Evolutionary conservation across 2,797 vertebrate genomes (phyloP).

Genomic region (Acestrorhynchus altus): DNA sequence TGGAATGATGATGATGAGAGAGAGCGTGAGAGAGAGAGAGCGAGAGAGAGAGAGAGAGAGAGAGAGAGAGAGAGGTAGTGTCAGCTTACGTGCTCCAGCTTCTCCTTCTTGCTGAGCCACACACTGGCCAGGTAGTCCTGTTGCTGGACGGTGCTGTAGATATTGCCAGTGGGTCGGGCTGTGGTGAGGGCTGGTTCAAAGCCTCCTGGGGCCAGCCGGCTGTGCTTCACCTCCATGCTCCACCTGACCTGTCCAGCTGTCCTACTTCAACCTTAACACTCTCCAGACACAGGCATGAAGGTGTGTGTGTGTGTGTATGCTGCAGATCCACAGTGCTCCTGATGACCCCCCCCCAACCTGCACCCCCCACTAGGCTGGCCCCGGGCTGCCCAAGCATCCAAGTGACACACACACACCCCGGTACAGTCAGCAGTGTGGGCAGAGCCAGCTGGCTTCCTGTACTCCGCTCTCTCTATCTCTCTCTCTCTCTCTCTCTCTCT

Average conservation of each 20-base stretch:
- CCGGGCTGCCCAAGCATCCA: slow-evolving; percentile 1
- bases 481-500: neutral
- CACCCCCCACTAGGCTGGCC: slow-evolving; percentile 2
- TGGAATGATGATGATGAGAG: no score
- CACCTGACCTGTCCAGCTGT: neutral
- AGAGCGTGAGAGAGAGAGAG: no score
- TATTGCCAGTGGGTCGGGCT: slow-evolving; percentile 75
- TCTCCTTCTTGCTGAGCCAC: slow-evolving; percentile 91
- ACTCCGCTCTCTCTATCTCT: neutral
- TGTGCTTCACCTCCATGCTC: slow-evolving; percentile 66
- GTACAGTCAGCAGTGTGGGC: neutral
- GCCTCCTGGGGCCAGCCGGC: slow-evolving; percentile 69
- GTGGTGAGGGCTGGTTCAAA: slow-evolving; percentile 70
- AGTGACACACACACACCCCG: neutral
- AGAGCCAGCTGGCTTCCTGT: neutral
- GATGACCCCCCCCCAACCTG: neutral
- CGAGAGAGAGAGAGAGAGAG: neutral
- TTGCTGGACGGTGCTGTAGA: slow-evolving; percentile 88
- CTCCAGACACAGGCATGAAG: neutral
- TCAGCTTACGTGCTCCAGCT: slow-evolving; percentile 90
- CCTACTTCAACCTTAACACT: neutral
- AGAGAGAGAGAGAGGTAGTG: neutral
- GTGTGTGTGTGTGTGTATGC: slow-evolving; percentile 13
- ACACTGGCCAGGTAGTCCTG: slow-evolving; percentile 92
- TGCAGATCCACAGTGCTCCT: slow-evolving; percentile 30